Percentiles rank a stretch among this genome's conserved stretches.
Evolutionary conservation across 2,888 invertebrate species (phyloP).

Genomic region (Aleiodes alternator): DNA sequence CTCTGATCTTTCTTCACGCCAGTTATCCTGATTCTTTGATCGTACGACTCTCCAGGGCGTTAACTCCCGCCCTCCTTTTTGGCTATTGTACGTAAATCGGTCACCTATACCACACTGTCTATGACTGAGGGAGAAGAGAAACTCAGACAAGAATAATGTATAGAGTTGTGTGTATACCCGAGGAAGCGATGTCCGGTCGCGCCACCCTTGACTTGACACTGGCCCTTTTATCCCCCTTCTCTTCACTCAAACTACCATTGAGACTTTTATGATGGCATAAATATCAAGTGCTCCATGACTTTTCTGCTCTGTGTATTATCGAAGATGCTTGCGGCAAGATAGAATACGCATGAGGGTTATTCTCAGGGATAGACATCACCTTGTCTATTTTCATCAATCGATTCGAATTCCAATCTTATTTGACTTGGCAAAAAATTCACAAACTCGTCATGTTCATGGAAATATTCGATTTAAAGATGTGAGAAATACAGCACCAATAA

Average conservation of each 20-base stretch:
- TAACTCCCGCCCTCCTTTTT: constrained; percentile 55
- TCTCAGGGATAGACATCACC: constrained; percentile 57
- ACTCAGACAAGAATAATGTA: constrained; percentile 47
- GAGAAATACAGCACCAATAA: neutral
- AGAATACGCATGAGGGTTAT: constrained; percentile 54
- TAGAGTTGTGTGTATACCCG: constrained; percentile 51
- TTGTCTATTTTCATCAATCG: constrained; percentile 38
- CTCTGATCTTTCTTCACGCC: constrained; percentile 36
- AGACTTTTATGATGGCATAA: constrained; percentile 74
- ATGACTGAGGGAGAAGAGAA: constrained; percentile 64
- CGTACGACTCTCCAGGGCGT: constrained; percentile 48
- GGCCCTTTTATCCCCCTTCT: constrained; percentile 56
- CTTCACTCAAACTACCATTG: constrained; percentile 50
- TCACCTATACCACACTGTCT: constrained; percentile 65
- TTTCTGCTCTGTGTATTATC: constrained; percentile 67
- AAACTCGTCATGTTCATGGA: neutral
- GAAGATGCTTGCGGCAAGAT: constrained; percentile 65
- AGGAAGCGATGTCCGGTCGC: constrained; percentile 70
- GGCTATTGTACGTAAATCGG: constrained; percentile 72
- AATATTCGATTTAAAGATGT: neutral
- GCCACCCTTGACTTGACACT: constrained; percentile 70
- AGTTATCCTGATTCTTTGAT: constrained; percentile 51
- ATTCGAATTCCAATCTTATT: neutral
- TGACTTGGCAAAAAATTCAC: neutral
- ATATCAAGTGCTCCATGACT: constrained; percentile 70